Base-by-base conservation (phyloP, 92 coral and sea anemone genomes). In the Zoanthus sansibaricus region DNA sequence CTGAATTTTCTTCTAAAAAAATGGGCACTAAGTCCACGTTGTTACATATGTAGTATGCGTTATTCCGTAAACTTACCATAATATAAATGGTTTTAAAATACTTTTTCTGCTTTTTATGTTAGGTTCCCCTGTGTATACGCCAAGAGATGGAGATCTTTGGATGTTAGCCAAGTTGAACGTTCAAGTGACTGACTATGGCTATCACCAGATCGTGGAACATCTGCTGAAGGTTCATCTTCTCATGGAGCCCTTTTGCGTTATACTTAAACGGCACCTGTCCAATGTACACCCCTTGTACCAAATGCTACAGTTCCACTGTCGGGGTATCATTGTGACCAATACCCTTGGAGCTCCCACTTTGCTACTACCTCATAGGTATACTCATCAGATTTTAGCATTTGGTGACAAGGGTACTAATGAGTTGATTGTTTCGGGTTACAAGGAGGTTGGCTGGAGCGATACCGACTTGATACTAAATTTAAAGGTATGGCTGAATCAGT, bases 231-330 rank as follows among this genome's bases (percentile, higher is more conserved):
- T 87, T 0, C 91, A 88, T 37, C 91, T 88, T 75, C 20, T 88
- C 0, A 82, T 88, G 87, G 91, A 88, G 67, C 91, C 87, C 21
- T 73, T 88, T 52, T 88, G 91, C 66, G 91, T 88, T 20, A 71
- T 75, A 16, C 52, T 88, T 6, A 20, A 88, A 62, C 72, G 91
- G 20, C 76, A 72, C 56, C 31, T 88, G 47, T 88, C 88, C 62
- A 16, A 52, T 9, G 59, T 55, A 74, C 91, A 88, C 16, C 87
- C 91, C 37, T 46, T 88, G 83, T 44, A 88, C 47, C 56, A 58
- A 49, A 74, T 88, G 9, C 80, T 88, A 5, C 59, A 73, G 88
- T 88, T 78, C 83, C 91, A 88, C 61, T 88, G 91, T n/a, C 91
- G 91, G 10, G 91, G 91, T 7, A 61, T 70, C 6, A 14, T 33